phyloP scores from a whole-genome alignment of 2,888 invertebrate species.

The Drosophila picticornis region DNA sequence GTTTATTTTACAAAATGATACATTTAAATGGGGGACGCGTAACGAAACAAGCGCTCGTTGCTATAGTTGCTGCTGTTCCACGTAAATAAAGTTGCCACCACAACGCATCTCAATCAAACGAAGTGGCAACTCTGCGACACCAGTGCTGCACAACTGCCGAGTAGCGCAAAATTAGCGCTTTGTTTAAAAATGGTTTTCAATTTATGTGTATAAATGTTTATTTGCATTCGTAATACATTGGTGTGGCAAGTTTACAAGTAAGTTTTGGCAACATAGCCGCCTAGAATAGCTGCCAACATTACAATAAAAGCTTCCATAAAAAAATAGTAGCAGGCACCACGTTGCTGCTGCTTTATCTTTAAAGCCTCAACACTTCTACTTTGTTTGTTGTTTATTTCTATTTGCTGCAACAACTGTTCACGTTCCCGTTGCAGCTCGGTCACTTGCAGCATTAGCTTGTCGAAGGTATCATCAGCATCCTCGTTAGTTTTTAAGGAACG shows the following conservation, averaged over 20 bases:
- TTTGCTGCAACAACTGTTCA: conserved; percentile 4
- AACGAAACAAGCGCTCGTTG: conserved; percentile 43
- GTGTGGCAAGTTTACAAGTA: conserved; percentile 8
- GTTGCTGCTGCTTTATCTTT: background rate
- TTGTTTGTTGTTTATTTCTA: conserved; percentile 9
- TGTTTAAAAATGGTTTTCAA: background rate
- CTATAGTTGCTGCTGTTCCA: conserved; percentile 41
- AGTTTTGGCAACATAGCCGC: conserved; percentile 15
- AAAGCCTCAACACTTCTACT: background rate
- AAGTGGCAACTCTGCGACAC: conserved; percentile 9
- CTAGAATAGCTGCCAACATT: background rate
- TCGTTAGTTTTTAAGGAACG: too few relatives aligned
- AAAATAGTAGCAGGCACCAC: background rate
- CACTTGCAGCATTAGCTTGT: conserved; percentile 25
- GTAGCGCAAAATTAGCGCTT: background rate
- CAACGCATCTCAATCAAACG: background rate
- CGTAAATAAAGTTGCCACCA: conserved; percentile 35
- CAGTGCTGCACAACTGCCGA: conserved; percentile 1
- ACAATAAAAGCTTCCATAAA: background rate
- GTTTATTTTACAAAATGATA: conserved; percentile 10
- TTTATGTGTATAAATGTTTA: background rate
- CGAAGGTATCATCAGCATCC: background rate
- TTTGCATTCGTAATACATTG: background rate
- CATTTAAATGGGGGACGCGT: conserved; percentile 27
- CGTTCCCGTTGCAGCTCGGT: conserved; percentile 36